phyloP scores from a whole-genome alignment of 2,797 vertebrate genomes.

The Microctenopoma lineatum region DNA sequence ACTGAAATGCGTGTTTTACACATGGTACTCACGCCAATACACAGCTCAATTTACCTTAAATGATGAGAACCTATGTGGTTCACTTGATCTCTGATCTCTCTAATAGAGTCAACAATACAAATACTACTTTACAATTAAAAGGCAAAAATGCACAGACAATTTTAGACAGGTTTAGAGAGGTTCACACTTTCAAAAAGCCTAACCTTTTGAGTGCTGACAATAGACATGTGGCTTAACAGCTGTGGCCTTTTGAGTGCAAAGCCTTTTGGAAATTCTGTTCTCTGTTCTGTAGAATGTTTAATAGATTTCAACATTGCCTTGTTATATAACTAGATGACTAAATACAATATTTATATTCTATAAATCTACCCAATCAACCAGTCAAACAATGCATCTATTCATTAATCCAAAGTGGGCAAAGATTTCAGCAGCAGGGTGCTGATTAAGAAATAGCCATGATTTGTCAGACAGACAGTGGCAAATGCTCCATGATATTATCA shows the following conservation, averaged over 20 bases:
- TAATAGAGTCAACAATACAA: background rate
- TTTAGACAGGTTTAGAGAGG: conserved; percentile 2
- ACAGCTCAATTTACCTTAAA: background rate
- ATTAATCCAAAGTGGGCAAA: conserved; percentile 7
- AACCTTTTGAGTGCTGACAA: conserved; percentile 28
- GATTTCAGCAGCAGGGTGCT: conserved; percentile 27
- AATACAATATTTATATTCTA: conserved; percentile 6
- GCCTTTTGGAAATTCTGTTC: background rate
- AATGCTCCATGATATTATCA: conserved; percentile 13
- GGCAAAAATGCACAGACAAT: background rate
- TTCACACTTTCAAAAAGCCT: conserved; percentile 23
- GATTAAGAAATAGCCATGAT: conserved; percentile 34
- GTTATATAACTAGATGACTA: conserved; percentile 10
- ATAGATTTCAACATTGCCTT: background rate
- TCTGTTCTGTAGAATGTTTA: conserved; percentile 11
- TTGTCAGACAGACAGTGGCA: conserved; percentile 22
- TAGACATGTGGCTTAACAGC: conserved; percentile 23
- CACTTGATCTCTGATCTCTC: background rate
- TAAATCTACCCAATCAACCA: conserved; percentile 26
- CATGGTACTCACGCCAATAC: conserved; percentile 5
- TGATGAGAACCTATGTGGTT: background rate
- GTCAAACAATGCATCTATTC: conserved; percentile 24
- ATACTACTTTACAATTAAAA: conserved; percentile 15
- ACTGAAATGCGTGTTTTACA: conserved; percentile 1
- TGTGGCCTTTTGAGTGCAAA: conserved; percentile 13